A percentile compares a stretch with the other conserved stretches of the same genome.
Conservation (phyloP, 1,140 invertebrate species). For the Lasioglossum baleicum region DNA sequence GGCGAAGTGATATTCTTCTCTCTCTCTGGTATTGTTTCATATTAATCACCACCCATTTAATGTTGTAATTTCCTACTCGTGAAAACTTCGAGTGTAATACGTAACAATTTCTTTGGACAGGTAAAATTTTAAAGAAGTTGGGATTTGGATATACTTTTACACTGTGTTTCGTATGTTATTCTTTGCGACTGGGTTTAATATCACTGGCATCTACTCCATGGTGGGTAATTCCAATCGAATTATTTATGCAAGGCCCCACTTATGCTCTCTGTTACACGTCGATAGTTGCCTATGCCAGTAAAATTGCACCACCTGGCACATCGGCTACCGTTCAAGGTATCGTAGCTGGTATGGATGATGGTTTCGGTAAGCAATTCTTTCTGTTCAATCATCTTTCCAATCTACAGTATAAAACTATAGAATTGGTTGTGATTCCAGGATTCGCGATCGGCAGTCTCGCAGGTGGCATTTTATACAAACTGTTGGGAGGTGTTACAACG, state of each 20-base stretch:
- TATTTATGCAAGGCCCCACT: conserved; percentile 88
- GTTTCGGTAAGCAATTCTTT: conserved; percentile 82
- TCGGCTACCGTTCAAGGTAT: conserved; percentile 90
- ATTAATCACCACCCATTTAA: too few relatives aligned
- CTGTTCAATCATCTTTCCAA: too few relatives aligned
- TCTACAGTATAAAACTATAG: neutral
- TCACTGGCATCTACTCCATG: conserved; percentile 86
- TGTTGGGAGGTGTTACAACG: conserved; percentile 80
- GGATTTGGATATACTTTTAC: conserved; percentile 87
- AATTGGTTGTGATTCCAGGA: conserved; percentile 70
- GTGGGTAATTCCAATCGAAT: conserved; percentile 86
- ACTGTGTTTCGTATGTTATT: conserved; percentile 86
- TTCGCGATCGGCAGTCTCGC: conserved; percentile 83
- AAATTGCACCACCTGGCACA: conserved; percentile 87
- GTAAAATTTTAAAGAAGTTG: conserved; percentile 83
- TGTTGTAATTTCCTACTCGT: neutral
- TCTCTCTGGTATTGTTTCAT: conserved; percentile 63
- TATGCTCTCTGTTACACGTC: conserved; percentile 89
- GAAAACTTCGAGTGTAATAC: neutral
- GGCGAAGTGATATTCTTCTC: conserved; percentile 89
- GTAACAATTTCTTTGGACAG: conserved; percentile 73
- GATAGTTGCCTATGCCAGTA: conserved; percentile 88
- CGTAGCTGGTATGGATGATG: conserved; percentile 90
- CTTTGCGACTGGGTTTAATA: conserved; percentile 84
- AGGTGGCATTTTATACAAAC: conserved; percentile 82